Base-by-base conservation (phyloP, 2,888 invertebrate species). In the Pardosa pseudoannulata region DNA sequence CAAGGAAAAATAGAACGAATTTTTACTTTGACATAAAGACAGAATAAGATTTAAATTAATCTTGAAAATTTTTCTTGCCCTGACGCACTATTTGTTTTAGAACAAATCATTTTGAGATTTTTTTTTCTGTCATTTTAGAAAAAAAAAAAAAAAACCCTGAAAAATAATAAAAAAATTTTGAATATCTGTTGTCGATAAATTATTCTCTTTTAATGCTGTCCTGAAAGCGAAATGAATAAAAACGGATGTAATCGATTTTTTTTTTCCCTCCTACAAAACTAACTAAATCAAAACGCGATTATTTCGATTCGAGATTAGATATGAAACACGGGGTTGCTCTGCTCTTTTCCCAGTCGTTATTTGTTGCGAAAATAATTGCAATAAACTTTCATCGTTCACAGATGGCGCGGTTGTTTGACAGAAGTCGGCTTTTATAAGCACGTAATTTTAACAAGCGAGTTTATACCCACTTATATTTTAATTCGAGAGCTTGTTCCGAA, bases 291-390 rank as follows among this genome's bases (percentile, higher is more conserved):
- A 23, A 56, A 6, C 23, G 23, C 16, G 23, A 19, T 46, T 46
- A 46, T 46, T 46, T 46, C 46, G 46, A n/a, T 46, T 46, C 46
- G 16, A 46, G 46, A 46, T 46, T 56, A 23, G 56, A 56, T 56
- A 56, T 56, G 56, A 23, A 56, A 56, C 56, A 56, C 1, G 23
- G n/a, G n/a, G 23, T 56, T 56, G 3, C 23, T 56, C n/a, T 23
- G n/a, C n/a, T 56, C 23, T 19, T 23, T 56, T 56, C 23, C 23
- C 5, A 5, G 19, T 16, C 19, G 46, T 5, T 56, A 23, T 16
- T 56, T 56, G 56, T 23, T 56, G 16, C 23, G 56, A 56, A 56
- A 56, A 56, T 56, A 23, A 56, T 56, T 56, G 56, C 23, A 19
- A 23, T 23, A 56, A 23, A 3, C 56, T 19, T 23, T 56, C 23